Evolutionary conservation across 2,113 vertebrate genomes (phyloP).

Genomic region (Pterocles orientalis): DNA sequence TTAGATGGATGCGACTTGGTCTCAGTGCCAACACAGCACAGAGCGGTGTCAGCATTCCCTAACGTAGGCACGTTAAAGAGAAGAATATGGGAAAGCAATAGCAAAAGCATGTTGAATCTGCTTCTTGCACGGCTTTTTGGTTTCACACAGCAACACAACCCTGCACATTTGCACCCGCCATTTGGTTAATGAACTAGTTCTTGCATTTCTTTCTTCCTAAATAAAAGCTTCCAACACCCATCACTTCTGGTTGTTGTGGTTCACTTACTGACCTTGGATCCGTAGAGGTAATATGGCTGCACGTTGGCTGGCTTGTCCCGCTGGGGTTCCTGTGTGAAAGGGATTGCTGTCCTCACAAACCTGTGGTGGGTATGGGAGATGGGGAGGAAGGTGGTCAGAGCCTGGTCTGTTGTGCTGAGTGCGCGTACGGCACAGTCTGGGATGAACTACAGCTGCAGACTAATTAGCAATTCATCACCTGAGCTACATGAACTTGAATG

Average conservation of each 20-base stretch:
- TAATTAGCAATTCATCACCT: background rate
- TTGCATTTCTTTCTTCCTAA: background rate
- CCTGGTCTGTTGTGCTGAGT: background rate
- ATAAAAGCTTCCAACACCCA: background rate
- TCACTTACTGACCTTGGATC: slow-evolving; percentile 89
- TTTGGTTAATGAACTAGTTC: background rate
- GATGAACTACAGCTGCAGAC: background rate
- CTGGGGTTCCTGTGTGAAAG: slow-evolving; percentile 97
- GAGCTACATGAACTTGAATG: background rate
- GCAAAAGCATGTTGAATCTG: background rate
- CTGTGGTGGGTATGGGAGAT: slow-evolving; percentile 46
- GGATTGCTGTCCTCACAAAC: slow-evolving; percentile 98
- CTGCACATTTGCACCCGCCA: background rate
- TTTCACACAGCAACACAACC: background rate
- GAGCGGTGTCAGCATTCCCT: background rate
- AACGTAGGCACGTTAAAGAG: background rate
- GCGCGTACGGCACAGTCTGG: background rate
- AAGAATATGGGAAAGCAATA: background rate
- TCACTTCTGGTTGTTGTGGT: background rate
- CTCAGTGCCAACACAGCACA: background rate
- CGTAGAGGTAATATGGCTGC: slow-evolving; percentile 98
- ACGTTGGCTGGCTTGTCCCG: slow-evolving; percentile 97
- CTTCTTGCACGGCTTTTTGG: slow-evolving; percentile 1
- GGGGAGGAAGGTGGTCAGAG: background rate
- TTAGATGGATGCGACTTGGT: background rate